Base-by-base conservation (phyloP, 1,140 invertebrate genomes). In the Acromyrmex heyeri region DNA sequence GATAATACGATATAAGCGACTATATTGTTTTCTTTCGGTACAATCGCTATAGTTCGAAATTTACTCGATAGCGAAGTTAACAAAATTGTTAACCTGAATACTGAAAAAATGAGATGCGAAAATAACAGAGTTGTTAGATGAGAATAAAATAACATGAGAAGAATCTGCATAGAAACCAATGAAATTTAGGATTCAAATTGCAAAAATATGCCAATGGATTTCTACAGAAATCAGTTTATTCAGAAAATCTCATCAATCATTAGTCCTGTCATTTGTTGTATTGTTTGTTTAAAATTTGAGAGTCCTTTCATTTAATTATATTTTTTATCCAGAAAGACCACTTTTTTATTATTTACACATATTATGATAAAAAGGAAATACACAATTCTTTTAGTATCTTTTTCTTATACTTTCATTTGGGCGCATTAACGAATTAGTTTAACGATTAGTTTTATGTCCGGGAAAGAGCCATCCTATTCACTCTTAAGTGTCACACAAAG, bases 101-200 rank as follows among this genome's bases (percentile, higher is more conserved):
- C 18, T 27, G 6, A 65, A 21, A 12, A 69, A 69, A 48, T 27
- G 44, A 30, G 14, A 50, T 30, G 44, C 14, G 27, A 59, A 69
- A 48, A 53, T 38, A 55, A 55, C 27, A 4, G 14, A 81, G n/a
- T 86, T 38, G 24, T 62, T 18, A 62, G 14, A 61, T 30, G 59
- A 59, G n/a, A 59, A n/a, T 87, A 38, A 83, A 83, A 75, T n/a
- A 14, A 16, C 44, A 67, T 50, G 24, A 34, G 7, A 44, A 14
- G 55, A 1, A 48, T 44, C 6, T 57, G 5, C 21, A 7, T 2
- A 21, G 10, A 57, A 70, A 38, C 4, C 55, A 67, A 77, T 18
- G n/a, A 77, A 76, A 27, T 8, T 67, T n/a, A 67, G 18, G 8
- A 44, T n/a, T 77, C 16, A 64, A 8, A 48, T 27, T 38, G 1